Conservation (phyloP, 2,797 vertebrate genomes). For the Scarus forsteni region DNA sequence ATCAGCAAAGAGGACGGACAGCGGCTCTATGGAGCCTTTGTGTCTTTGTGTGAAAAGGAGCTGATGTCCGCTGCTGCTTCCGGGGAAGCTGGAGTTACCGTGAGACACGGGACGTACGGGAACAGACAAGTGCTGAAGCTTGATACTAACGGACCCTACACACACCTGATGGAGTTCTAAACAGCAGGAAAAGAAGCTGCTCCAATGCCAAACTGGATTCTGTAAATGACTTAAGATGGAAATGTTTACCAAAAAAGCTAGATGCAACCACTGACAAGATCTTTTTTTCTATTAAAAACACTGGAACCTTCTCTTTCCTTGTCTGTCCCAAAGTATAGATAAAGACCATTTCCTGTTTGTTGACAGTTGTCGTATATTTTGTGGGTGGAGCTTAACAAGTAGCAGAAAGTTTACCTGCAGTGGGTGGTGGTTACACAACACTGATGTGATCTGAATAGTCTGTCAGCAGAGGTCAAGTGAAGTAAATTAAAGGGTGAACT, state of each 20-base stretch:
- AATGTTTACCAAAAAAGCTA: not conserved
- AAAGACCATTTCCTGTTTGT: too few species aligned
- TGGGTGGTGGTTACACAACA: too few species aligned
- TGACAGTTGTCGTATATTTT: too few species aligned
- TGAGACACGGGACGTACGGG: conserved; percentile 93
- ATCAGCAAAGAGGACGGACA: conserved; percentile 90
- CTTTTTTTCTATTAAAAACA: not conserved
- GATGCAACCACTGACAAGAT: not conserved
- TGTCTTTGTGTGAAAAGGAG: conserved; percentile 88
- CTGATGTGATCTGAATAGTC: too few species aligned
- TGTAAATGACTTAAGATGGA: not conserved
- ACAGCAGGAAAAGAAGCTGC: too few species aligned
- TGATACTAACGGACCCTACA: conserved; percentile 95
- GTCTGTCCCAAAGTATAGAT: too few species aligned
- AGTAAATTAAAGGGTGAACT: too few species aligned
- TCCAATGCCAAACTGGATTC: too few species aligned
- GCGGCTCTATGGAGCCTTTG: conserved; percentile 89
- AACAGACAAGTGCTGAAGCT: conserved; percentile 93
- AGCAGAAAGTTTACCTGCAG: too few species aligned
- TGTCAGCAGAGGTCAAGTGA: too few species aligned
- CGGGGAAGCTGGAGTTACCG: conserved; percentile 73
- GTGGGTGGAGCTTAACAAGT: too few species aligned
- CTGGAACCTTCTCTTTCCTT: not conserved
- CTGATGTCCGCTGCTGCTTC: conserved; percentile 49
- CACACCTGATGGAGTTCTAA: conserved; percentile 92